Conservation (phyloP, 2,113 vertebrate species). For the Tinamus guttatus region DNA sequence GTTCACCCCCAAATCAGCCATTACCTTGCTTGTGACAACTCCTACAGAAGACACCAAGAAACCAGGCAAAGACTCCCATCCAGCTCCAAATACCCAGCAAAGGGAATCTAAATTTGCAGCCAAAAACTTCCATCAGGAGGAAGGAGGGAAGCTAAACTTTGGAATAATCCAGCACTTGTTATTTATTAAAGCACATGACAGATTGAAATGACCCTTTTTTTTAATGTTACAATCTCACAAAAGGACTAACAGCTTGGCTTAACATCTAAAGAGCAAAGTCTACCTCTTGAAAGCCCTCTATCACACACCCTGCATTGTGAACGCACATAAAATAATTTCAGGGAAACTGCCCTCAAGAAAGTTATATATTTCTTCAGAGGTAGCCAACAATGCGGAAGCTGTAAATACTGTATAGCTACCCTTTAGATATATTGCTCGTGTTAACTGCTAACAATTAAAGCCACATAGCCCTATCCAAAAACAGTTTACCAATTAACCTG, state of each 20-base stretch:
- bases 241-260: not conserved
- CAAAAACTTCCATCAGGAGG: not conserved
- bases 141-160: not conserved
- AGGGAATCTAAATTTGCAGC: not conserved
- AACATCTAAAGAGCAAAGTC: not conserved
- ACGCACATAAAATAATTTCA: not conserved
- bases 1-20: not conserved
- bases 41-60: not conserved
- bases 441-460: not conserved
- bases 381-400: not conserved
- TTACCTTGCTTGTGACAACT: not conserved
- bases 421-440: not conserved
- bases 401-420: not conserved
- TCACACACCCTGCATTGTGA: rapidly evolving
- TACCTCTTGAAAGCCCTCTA: not conserved
- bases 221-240: rapidly evolving
- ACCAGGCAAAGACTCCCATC: too few relatives aligned
- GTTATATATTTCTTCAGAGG: not conserved
- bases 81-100: not conserved
- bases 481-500: not conserved
- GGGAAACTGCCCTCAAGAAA: not conserved
- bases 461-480: not conserved
- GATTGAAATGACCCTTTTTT: not conserved
- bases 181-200: not conserved
- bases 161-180: not conserved